Base-by-base conservation (phyloP, 2,888 invertebrate species). In the Sabatieria punctata region DNA sequence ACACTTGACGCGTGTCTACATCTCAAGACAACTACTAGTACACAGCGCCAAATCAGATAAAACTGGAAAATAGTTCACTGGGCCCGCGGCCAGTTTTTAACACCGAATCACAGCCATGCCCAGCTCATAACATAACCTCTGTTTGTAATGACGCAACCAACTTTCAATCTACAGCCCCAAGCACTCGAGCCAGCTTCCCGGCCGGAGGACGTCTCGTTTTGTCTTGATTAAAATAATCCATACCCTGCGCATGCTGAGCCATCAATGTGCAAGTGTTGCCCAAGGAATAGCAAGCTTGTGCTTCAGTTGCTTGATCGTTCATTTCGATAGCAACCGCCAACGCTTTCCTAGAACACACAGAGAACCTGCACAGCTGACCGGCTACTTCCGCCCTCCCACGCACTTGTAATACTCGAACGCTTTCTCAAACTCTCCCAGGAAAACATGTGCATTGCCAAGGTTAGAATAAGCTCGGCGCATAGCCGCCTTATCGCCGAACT, bases 401-500 rank as follows among this genome's bases (percentile, higher is more conserved):
- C 21, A 52, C 51, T 51, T 41, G 42, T 56, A 56, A 46, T 48
- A 53, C 23, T 54, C 52, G 21, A 54, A 43, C 4, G 55, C 56
- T 27, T 56, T 54, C 45, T 81, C 77, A 68, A 89, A 91, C 70
- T 95, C 86, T 27, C 85, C 75, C 39, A 95, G 73, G 44, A 95
- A 72, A 0, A 91, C 91, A 66, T 89, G 93, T 0, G 93, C 93
- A 65, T 95, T 95, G 13, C 93, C 95, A 40, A 95, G 73, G 48
- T 88, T 89, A 67, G 93, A 93, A 67, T 93, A 95, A 0, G 93
- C 89, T 65, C 95, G 93, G 0, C 93, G 91, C 68, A 93, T 91
- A 11, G 93, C 82, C 0, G 88, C 89, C 45, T 83, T 78, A 66
- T 95, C 93, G 13, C 83, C 81, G 40, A 91, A 68, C 66, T 89